A percentile compares a stretch with the other conserved stretches of the same genome.
These are phyloP conservation scores for Anastatus disparis DNA, from an alignment of 1,140 invertebrate species.

Conservation along the genomic window DNA sequence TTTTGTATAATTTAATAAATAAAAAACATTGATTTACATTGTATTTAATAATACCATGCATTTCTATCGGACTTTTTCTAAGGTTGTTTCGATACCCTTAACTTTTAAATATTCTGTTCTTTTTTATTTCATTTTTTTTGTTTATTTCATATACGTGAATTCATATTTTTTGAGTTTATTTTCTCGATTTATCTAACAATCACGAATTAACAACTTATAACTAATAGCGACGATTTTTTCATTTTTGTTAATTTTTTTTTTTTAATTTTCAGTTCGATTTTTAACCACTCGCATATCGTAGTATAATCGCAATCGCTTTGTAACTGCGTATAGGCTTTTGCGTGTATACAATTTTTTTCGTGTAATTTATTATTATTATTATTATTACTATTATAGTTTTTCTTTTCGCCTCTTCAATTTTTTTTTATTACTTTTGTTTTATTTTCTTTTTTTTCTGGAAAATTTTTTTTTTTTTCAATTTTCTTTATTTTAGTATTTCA, in stretches of 20 bases:
- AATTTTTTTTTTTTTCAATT: slow-evolving; percentile 26
- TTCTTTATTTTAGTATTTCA: slow-evolving; percentile 28
- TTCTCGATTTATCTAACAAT: slow-evolving; percentile 35
- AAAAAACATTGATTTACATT: slow-evolving; percentile 1
- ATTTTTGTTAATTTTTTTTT: not conserved
- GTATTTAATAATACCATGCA: not conserved
- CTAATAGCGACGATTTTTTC: slow-evolving; percentile 25
- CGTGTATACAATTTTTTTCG: not conserved
- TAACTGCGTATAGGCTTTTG: slow-evolving; percentile 23
- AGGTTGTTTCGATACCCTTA: slow-evolving; percentile 12
- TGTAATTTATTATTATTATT: slow-evolving; percentile 10
- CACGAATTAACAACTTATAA: slow-evolving; percentile 37
- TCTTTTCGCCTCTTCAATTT: not conserved
- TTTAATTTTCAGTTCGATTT: slow-evolving; percentile 33
- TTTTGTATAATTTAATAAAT: not conserved
- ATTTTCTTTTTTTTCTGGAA: not conserved
- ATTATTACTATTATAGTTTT: not conserved
- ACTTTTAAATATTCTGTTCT: slow-evolving; percentile 1
- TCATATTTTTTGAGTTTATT: slow-evolving; percentile 6
- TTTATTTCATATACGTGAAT: not conserved
- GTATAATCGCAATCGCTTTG: not conserved
- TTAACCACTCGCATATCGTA: slow-evolving; percentile 25
- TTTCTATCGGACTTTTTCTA: slow-evolving; percentile 35
- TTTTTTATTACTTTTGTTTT: not conserved
- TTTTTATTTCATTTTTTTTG: not conserved